Evolutionary conservation across 2,888 invertebrate genomes (phyloP).

Genomic region (Xanthia icteritia): DNA sequence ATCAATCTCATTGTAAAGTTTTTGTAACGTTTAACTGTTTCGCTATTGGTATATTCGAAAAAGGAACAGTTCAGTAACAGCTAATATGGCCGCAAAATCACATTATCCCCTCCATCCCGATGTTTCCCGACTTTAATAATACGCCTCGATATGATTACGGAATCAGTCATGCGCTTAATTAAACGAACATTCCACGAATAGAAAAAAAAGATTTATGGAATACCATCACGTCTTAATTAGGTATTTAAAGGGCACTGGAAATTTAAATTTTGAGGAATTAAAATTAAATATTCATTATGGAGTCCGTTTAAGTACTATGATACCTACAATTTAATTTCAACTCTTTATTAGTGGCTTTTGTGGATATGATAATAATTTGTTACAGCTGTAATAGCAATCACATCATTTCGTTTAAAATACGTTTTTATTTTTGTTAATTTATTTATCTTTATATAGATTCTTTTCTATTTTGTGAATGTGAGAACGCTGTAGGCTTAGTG

Average conservation of each 20-base stretch:
- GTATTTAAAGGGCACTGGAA: background rate
- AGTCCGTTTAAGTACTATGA: no score
- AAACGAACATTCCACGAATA: slow-evolving; percentile 14
- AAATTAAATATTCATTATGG: slow-evolving; percentile 1
- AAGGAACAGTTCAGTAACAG: slow-evolving; percentile 19
- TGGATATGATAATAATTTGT: no score
- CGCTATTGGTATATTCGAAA: slow-evolving; percentile 9
- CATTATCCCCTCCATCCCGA: slow-evolving; percentile 28
- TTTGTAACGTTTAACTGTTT: slow-evolving; percentile 10
- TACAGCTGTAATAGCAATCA: no score
- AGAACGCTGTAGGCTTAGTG: no score
- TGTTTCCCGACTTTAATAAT: slow-evolving; percentile 45
- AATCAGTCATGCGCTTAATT: slow-evolving; percentile 49
- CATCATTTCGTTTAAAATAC: no score
- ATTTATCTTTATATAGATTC: no score
- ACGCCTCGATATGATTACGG: slow-evolving; percentile 31
- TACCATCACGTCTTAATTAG: background rate
- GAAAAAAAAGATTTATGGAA: slow-evolving; percentile 10
- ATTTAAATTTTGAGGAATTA: background rate
- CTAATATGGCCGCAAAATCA: slow-evolving; percentile 41
- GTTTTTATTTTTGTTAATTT: no score
- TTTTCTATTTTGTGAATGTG: no score
- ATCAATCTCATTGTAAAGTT: background rate
- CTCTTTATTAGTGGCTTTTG: no score
- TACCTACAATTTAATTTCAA: no score